These are phyloP conservation scores for Ciconia nigra DNA, from an alignment of 2,797 vertebrate species.

Conservation along the genomic window DNA sequence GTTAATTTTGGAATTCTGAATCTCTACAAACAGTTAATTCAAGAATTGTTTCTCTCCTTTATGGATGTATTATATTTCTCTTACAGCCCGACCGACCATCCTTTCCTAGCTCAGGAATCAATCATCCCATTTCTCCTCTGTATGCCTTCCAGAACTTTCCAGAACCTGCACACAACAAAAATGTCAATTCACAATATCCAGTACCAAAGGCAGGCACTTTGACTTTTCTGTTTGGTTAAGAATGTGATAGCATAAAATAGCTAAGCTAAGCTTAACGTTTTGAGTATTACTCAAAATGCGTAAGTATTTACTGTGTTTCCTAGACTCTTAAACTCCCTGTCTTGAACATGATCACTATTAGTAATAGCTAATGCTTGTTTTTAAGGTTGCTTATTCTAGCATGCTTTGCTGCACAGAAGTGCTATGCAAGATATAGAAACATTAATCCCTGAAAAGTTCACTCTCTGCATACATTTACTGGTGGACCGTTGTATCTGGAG, in stretches of 20 bases:
- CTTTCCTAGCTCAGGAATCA: constrained; percentile 64
- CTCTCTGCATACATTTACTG: accelerated
- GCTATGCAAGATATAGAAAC: background rate
- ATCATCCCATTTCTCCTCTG: constrained; percentile 76
- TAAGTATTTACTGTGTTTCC: background rate
- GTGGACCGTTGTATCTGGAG: background rate
- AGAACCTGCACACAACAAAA: constrained; percentile 49
- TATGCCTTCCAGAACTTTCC: constrained; percentile 72
- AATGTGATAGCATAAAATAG: background rate
- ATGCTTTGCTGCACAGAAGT: background rate
- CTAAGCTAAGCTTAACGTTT: background rate
- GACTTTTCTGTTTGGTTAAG: background rate
- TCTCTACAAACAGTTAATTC: background rate
- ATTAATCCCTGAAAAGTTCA: accelerated
- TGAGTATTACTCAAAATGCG: background rate
- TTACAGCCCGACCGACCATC: constrained; percentile 74
- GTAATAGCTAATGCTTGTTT: background rate
- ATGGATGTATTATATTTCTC: background rate
- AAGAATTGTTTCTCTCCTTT: background rate
- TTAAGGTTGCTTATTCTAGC: background rate
- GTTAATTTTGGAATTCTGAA: background rate
- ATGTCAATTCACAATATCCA: constrained; percentile 35
- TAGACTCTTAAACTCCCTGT: background rate
- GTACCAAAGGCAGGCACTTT: constrained; percentile 72
- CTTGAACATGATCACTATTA: accelerated